A percentile compares a stretch with the other conserved stretches of the same genome.
Evolutionary conservation across 2,113 vertebrate species (phyloP).

Genomic region (Microcebus murinus): DNA sequence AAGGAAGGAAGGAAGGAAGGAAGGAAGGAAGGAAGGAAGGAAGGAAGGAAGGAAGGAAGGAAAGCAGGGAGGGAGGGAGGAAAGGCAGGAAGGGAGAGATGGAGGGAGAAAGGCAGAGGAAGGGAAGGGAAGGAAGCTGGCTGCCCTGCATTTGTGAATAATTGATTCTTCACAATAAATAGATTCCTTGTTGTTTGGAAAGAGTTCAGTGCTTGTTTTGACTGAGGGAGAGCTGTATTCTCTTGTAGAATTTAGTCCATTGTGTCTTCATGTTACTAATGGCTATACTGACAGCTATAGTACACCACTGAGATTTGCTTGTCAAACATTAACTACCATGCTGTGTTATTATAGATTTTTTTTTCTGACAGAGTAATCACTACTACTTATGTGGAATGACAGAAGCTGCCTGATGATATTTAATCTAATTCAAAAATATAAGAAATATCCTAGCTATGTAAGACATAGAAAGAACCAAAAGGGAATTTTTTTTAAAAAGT

Average conservation of each 20-base stretch:
- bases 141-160: background rate
- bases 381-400: slow-evolving; percentile 52
- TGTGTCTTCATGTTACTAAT: background rate
- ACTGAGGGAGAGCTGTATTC: background rate
- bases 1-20: too few species aligned
- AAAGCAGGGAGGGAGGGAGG: background rate
- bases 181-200: background rate
- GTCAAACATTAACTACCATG: slow-evolving; percentile 39
- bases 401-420: slow-evolving; percentile 58
- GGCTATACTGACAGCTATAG: background rate
- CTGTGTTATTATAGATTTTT: slow-evolving; percentile 40
- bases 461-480: slow-evolving; percentile 23
- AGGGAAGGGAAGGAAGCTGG: background rate
- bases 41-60: too few species aligned
- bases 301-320: slow-evolving; percentile 40
- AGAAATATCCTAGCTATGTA: slow-evolving; percentile 13
- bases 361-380: slow-evolving; percentile 53
- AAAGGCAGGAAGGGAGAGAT: background rate
- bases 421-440: slow-evolving; percentile 36
- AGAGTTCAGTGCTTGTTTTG: background rate
- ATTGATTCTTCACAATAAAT: background rate
- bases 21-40: background rate
- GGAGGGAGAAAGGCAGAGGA: background rate
- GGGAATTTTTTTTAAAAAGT: background rate
- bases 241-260: background rate